Conservation (phyloP, 1,140 invertebrate genomes). For the Formica selysi region DNA sequence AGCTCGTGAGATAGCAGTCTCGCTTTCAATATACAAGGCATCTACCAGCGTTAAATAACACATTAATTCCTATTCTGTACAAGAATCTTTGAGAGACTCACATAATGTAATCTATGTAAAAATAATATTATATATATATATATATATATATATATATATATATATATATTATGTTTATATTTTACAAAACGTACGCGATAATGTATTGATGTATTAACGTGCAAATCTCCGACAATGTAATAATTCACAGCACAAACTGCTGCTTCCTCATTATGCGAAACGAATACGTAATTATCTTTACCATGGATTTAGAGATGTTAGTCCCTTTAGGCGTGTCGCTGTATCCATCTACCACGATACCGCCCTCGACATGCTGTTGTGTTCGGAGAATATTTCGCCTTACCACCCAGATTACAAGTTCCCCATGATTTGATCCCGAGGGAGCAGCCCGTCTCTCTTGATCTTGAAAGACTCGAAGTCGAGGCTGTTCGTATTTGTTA, state of each 20-base stretch:
- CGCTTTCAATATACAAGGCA: background rate
- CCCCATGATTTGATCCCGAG: constrained; percentile 77
- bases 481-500: constrained; percentile 65
- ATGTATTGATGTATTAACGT: constrained; percentile 3
- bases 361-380: constrained; percentile 66
- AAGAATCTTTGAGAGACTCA: background rate
- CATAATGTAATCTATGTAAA: background rate
- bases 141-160: background rate
- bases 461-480: constrained; percentile 65
- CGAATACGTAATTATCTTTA: constrained; percentile 57
- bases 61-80: background rate
- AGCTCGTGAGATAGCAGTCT: background rate
- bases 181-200: background rate
- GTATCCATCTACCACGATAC: constrained; percentile 57
- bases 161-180: background rate
- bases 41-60: background rate
- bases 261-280: constrained; percentile 36
- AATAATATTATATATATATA: background rate
- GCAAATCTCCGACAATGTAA: background rate
- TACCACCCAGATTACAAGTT: constrained; percentile 64
- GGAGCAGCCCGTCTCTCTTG: constrained; percentile 56
- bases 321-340: constrained; percentile 61
- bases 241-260: constrained; percentile 8
- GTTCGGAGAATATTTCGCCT: constrained; percentile 55
- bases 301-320: constrained; percentile 57